phyloP scores from a whole-genome alignment of 2,797 vertebrate genomes.

The Miichthys miiuy region DNA sequence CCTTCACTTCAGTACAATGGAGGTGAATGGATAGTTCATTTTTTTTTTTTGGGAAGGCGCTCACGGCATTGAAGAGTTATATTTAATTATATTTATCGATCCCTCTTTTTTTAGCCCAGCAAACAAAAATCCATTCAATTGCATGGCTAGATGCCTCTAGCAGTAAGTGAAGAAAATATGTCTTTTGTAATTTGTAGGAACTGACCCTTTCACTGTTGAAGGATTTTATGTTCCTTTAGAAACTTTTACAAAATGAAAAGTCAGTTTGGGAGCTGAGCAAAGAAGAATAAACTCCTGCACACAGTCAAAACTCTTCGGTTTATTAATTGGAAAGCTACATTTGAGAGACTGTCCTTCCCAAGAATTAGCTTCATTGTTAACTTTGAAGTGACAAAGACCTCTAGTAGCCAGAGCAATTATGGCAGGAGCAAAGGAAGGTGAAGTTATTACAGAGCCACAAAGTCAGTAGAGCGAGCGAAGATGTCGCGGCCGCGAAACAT shows the following conservation, averaged over 20 bases:
- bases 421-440: not conserved
- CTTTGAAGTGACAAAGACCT: slow-evolving; percentile 4
- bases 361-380: not conserved
- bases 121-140: slow-evolving; percentile 14
- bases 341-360: slow-evolving; percentile 11
- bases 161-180: not conserved
- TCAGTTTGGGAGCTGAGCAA: not conserved
- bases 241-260: slow-evolving; percentile 15
- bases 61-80: not conserved
- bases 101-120: not conserved
- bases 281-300: not conserved
- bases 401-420: too few relatives aligned
- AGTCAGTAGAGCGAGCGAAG: not conserved
- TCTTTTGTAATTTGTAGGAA: not conserved
- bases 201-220: not conserved
- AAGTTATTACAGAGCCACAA: not conserved
- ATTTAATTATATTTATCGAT: not conserved
- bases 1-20: not conserved
- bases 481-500: not conserved
- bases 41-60: not conserved
- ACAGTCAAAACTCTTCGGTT: not conserved
- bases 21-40: not conserved
- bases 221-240: slow-evolving; percentile 10
- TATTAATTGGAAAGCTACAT: slow-evolving; percentile 20
- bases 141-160: not conserved